Base-by-base conservation (phyloP, 1,140 invertebrate genomes). In the Drosophila aff. region DNA sequence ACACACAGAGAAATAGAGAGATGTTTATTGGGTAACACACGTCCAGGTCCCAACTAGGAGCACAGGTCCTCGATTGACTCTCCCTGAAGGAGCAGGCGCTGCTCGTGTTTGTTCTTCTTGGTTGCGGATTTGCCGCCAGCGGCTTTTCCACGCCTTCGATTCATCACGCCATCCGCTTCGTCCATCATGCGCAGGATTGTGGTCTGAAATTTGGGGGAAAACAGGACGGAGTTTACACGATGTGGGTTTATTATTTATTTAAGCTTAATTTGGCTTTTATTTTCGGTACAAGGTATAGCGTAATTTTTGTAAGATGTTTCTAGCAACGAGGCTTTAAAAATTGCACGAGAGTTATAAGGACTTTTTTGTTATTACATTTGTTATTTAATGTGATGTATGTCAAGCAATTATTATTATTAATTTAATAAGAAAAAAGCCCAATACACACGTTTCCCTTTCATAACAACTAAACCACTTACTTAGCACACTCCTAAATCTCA, bases 181-280 rank as follows among this genome's bases (percentile, higher is more conserved):
- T 99, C 98, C 98, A 99, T 99, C 97, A 99, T 98, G 21, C 97
- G 95, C 16, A 99, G 93, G 62, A 99, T 97, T 84, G 97, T 96
- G 1, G 95, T 96, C 91, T 93, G 59, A 58, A 71, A 58, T 18
- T 61, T 0, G 50, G 4, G 40, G 43, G 3, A 41, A 65, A 59
- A 10, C 18, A 13, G 4, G 1, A 9, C 33, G 33, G 6, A 33
- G 18, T 31, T 18, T 5, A 41, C 23, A 38, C 8, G 18, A 18
- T 36, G 18, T 53, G 31, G 23, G 11, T 18, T 44, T 57, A 58
- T 33, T 31, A 40, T 47, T 21, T 55, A 41, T 57, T 40, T n/a
- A 58, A 58, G 36, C 55, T 58, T 38, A 55, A 38, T 23, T 38
- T 28, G 38, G 10, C 41, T 58, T 15, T 9, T 16, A 21, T 38